Conservation (phyloP, 2,888 invertebrate genomes). For the Beris chalybata region DNA sequence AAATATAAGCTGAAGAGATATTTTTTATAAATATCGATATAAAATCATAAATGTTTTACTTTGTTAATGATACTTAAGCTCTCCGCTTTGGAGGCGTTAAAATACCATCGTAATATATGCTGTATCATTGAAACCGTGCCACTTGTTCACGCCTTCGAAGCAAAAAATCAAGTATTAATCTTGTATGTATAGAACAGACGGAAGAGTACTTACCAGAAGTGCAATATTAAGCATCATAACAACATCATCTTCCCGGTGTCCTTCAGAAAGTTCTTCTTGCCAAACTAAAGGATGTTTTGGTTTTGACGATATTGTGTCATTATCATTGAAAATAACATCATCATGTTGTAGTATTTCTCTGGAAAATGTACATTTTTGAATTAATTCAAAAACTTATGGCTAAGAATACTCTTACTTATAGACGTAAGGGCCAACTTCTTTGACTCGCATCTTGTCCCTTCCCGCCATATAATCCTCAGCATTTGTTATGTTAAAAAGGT, state of each 20-base stretch:
- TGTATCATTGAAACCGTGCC: no score
- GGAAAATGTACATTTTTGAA: constrained; percentile 38
- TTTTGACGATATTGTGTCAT: constrained; percentile 70
- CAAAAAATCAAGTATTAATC: no score
- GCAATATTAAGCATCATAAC: constrained; percentile 81
- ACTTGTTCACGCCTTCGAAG: no score
- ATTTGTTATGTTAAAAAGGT: constrained; percentile 83
- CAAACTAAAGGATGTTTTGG: constrained; percentile 76
- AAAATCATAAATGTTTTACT: no score
- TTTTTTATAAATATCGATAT: no score
- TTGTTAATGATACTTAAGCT: no score
- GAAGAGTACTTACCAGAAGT: constrained; percentile 68
- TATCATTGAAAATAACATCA: constrained; percentile 72
- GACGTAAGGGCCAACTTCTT: constrained; percentile 84
- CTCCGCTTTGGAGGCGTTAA: no score
- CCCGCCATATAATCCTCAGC: constrained; percentile 75
- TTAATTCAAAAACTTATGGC: not conserved
- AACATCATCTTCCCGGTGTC: constrained; percentile 71
- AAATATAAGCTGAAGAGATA: no score
- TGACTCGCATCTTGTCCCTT: constrained; percentile 68
- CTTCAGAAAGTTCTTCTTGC: constrained; percentile 75
- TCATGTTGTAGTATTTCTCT: constrained; percentile 74
- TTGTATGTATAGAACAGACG: no score
- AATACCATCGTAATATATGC: no score
- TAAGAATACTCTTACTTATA: constrained; percentile 69